Percentiles rank a stretch among this genome's conserved stretches.
These are phyloP conservation scores for Crioceris asparagi DNA, from an alignment of 2,888 invertebrate species.

Conservation along the genomic window DNA sequence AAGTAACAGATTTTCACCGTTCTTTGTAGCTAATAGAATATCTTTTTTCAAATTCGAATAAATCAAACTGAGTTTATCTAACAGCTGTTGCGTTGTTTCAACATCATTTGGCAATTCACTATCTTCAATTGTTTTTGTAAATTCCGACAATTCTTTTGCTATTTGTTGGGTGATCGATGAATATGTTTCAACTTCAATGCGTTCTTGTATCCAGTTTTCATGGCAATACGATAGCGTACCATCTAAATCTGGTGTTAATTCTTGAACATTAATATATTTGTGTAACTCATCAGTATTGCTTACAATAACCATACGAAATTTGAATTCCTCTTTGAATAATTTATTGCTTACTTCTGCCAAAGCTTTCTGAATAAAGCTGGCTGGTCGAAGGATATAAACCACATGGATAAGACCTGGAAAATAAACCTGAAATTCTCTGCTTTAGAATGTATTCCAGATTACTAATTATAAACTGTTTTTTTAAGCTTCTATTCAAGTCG, in stretches of 20 bases:
- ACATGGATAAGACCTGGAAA: constrained; percentile 89
- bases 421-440: constrained; percentile 57
- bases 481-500: no score
- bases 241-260: constrained; percentile 81
- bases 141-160: constrained; percentile 73
- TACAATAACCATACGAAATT: constrained; percentile 81
- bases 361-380: constrained; percentile 91
- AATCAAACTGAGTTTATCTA: constrained; percentile 69
- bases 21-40: constrained; percentile 73
- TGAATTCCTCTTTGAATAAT: constrained; percentile 83
- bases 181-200: constrained; percentile 94
- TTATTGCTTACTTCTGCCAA: constrained; percentile 91
- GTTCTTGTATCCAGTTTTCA: constrained; percentile 92
- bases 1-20: constrained; percentile 77
- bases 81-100: constrained; percentile 74
- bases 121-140: constrained; percentile 81
- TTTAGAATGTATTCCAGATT: constrained; percentile 5
- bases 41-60: constrained; percentile 71
- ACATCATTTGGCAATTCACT: constrained; percentile 92
- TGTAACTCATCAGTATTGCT: constrained; percentile 77
- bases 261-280: constrained; percentile 71
- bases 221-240: constrained; percentile 85
- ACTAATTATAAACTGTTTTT: no score
- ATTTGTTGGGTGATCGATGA: constrained; percentile 85
- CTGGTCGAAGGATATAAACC: constrained; percentile 87